Conservation (phyloP, 1,140 invertebrate species). For the Drosophila trapezifrons region DNA sequence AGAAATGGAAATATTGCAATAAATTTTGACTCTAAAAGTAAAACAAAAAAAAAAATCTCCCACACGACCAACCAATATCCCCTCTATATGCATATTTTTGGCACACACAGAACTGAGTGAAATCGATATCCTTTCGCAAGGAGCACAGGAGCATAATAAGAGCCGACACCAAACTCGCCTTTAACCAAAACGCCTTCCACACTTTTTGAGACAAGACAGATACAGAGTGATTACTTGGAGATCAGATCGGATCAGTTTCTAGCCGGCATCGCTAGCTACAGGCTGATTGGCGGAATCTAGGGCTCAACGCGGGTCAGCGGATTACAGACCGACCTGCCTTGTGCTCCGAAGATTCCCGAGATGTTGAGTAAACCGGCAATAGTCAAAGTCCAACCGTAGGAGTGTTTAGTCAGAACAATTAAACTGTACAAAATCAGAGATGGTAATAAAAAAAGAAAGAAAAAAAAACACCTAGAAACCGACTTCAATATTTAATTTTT, state of each 20-base stretch:
- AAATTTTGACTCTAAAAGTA: constrained; percentile 60
- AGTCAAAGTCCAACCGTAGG: constrained; percentile 31
- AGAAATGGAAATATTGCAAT: constrained; percentile 53
- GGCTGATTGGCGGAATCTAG: constrained; percentile 27
- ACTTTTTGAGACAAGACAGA: background rate
- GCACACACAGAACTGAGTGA: constrained; percentile 40
- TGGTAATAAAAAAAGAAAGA: constrained; percentile 4
- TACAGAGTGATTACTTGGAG: background rate
- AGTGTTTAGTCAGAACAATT: constrained; percentile 37
- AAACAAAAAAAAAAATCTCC: constrained; percentile 13
- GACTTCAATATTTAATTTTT: constrained; percentile 49
- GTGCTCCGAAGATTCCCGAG: constrained; percentile 10
- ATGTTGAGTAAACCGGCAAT: constrained; percentile 14
- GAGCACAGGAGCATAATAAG: constrained; percentile 26
- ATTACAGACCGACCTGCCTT: too few relatives aligned
- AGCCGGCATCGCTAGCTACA: constrained; percentile 21
- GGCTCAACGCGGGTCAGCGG: constrained; percentile 11
- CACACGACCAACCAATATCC: constrained; percentile 32
- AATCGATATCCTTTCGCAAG: constrained; percentile 26
- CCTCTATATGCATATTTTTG: constrained; percentile 11
- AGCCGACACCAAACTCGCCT: constrained; percentile 41
- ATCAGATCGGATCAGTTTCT: constrained; percentile 8
- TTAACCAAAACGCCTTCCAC: constrained; percentile 30
- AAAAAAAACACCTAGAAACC: constrained; percentile 18
- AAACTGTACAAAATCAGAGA: constrained; percentile 48